Evolutionary conservation across 2,888 invertebrate species (phyloP).

Genomic region (Podabrus alpinus): DNA sequence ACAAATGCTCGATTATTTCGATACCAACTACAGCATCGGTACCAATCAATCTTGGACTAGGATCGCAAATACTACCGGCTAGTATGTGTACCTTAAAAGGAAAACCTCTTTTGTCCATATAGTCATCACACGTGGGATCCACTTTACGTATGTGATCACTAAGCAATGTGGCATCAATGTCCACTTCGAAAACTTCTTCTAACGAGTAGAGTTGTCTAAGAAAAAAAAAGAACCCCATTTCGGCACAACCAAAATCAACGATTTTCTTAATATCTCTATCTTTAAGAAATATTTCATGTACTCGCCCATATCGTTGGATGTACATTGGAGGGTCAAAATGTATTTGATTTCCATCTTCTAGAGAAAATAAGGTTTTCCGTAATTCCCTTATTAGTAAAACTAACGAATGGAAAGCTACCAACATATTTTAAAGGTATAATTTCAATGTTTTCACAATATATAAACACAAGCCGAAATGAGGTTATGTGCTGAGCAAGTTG

Average conservation of each 20-base stretch:
- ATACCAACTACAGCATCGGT: conserved; percentile 82
- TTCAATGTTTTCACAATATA: too few relatives aligned
- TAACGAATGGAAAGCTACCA: neutral
- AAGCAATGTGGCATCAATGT: conserved; percentile 66
- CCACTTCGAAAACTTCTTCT: conserved; percentile 73
- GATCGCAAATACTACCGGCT: conserved; percentile 77
- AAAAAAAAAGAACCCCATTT: conserved; percentile 72
- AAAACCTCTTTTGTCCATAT: conserved; percentile 58
- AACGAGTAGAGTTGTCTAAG: conserved; percentile 69
- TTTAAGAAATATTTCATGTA: conserved; percentile 65
- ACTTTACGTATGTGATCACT: conserved; percentile 51
- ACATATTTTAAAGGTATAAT: neutral
- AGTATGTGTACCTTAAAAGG: conserved; percentile 68
- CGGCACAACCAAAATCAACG: conserved; percentile 86
- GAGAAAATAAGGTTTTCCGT: neutral
- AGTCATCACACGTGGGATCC: conserved; percentile 62
- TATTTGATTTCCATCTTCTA: conserved; percentile 36
- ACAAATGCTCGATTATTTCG: conserved; percentile 90
- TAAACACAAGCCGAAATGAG: too few relatives aligned
- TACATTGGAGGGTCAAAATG: conserved; percentile 79
- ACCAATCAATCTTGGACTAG: conserved; percentile 68
- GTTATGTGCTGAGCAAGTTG: too few relatives aligned
- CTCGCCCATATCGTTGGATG: conserved; percentile 73
- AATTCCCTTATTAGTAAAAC: neutral
- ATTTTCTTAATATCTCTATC: conserved; percentile 62